phyloP scores from a whole-genome alignment of 2,113 vertebrate genomes.

The Holacanthus passer region DNA sequence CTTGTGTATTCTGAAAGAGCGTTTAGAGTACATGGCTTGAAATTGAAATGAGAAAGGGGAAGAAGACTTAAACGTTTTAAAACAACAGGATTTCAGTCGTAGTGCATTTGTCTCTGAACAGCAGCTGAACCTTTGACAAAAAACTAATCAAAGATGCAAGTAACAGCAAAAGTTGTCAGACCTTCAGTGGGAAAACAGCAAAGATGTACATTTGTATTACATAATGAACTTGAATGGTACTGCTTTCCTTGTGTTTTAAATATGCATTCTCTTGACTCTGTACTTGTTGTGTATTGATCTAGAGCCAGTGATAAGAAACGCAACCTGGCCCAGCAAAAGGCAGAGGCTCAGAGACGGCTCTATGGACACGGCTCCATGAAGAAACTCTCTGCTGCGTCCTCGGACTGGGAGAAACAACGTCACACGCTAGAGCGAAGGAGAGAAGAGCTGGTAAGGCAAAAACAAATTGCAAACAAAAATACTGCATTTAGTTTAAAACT shows the following conservation, averaged over 20 bases:
- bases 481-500: not conserved
- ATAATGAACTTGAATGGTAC: not conserved
- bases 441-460: slow-evolving; percentile 91
- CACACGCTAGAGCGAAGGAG: slow-evolving; percentile 92
- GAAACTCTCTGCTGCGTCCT: slow-evolving; percentile 91
- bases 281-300: slow-evolving; percentile 52
- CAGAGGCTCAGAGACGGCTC: slow-evolving; percentile 94
- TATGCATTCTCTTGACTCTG: not conserved
- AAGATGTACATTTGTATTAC: not conserved
- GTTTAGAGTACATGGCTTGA: not conserved
- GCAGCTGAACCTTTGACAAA: not conserved
- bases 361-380: slow-evolving; percentile 94
- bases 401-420: slow-evolving; percentile 95
- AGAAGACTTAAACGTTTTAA: not conserved
- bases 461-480: not conserved
- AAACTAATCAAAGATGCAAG: not conserved
- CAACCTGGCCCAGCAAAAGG: slow-evolving; percentile 97
- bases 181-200: not conserved
- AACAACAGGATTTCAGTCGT: not conserved
- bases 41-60: not conserved
- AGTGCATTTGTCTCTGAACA: not conserved
- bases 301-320: slow-evolving; percentile 97
- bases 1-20: not conserved
- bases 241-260: not conserved
- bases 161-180: not conserved